phyloP scores from a whole-genome alignment of 2,113 vertebrate genomes.

The Coreoperca whiteheadi region DNA sequence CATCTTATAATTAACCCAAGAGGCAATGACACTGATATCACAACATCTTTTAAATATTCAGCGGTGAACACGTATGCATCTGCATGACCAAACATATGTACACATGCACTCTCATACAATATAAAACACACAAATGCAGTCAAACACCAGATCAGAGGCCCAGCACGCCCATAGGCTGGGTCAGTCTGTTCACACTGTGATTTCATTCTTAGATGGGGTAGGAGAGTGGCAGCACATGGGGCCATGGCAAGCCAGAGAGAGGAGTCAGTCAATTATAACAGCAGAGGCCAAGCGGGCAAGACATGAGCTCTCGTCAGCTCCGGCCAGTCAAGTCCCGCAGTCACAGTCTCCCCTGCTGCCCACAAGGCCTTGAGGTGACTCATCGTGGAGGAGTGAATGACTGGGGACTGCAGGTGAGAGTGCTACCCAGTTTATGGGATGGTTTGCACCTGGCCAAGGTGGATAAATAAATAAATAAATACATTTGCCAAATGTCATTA shows the following conservation, averaged over 20 bases:
- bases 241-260: constrained; percentile 17
- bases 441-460: not conserved
- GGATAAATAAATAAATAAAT: constrained; percentile 18
- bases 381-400: constrained; percentile 20
- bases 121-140: constrained; percentile 12
- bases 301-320: constrained; percentile 23
- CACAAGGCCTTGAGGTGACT: constrained; percentile 42
- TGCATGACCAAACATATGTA: not conserved
- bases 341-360: constrained; percentile 59
- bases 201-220: constrained; percentile 26
- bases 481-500: not conserved
- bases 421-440: not conserved
- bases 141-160: constrained; percentile 42
- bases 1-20: not conserved
- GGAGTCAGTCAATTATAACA: constrained; percentile 27
- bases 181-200: constrained; percentile 35
- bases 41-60: constrained; percentile 14
- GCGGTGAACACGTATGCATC: not conserved
- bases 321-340: constrained; percentile 46
- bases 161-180: constrained; percentile 28
- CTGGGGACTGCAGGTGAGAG: constrained; percentile 16
- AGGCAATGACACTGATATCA: not conserved
- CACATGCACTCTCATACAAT: not conserved
- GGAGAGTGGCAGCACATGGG: constrained; percentile 20
- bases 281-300: constrained; percentile 18